Percentiles rank a stretch among this genome's conserved stretches.
Evolutionary conservation across 1,140 invertebrate genomes (phyloP).

Genomic region (Drosophila tsacasi): DNA sequence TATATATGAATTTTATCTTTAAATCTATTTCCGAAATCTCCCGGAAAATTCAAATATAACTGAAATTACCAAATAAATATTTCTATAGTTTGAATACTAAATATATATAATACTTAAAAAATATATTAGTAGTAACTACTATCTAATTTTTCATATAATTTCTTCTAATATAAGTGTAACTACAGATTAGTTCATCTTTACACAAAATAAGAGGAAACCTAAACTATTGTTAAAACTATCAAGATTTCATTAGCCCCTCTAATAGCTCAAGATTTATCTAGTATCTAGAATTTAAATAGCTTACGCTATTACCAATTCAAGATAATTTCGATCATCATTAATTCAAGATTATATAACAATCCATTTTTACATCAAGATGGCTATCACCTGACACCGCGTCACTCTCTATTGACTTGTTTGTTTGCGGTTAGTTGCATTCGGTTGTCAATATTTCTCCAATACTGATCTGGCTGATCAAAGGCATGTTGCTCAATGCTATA

Average conservation of each 20-base stretch:
- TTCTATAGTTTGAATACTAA: not conserved
- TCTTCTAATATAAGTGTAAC: not conserved
- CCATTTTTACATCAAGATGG: slow-evolving; percentile 15
- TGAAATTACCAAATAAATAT: too few relatives aligned
- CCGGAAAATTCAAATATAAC: not conserved
- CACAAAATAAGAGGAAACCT: not conserved
- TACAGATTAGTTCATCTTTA: not conserved
- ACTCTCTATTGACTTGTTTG: slow-evolving; percentile 20
- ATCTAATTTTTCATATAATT: not conserved
- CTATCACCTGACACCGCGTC: slow-evolving; percentile 31
- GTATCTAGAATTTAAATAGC: not conserved
- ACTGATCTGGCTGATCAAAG: slow-evolving; percentile 4
- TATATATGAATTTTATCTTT: not conserved
- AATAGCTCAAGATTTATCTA: not conserved
- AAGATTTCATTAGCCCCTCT: slow-evolving; percentile 2
- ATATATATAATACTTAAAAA: not conserved
- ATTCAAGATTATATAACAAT: slow-evolving; percentile 12
- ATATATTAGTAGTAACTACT: not conserved
- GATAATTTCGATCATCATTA: slow-evolving; percentile 18
- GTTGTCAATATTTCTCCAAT: slow-evolving; percentile 10
- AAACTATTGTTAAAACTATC: not conserved
- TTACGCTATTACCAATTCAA: slow-evolving; percentile 2
- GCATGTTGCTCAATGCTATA: slow-evolving; percentile 24
- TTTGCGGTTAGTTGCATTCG: slow-evolving; percentile 31
- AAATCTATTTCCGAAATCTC: not conserved